phyloP scores from a whole-genome alignment of 1,140 invertebrate species.

The Cherax destructor region DNA sequence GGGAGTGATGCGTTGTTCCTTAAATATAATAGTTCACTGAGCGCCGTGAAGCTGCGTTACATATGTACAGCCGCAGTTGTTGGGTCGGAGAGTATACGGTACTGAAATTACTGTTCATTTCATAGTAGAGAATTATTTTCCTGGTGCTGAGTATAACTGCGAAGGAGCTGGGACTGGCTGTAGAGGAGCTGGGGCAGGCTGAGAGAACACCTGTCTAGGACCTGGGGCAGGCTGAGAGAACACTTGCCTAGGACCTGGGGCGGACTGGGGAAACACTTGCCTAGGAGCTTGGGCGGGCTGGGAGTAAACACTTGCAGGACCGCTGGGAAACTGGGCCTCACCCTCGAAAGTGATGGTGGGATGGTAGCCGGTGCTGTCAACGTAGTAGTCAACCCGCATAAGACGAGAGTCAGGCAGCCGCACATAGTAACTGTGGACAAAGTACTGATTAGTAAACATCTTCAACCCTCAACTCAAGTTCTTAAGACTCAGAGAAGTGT shows the following conservation, averaged over 20 bases:
- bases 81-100: too few species aligned
- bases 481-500: too few species aligned
- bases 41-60: too few species aligned
- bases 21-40: too few species aligned
- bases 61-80: too few species aligned
- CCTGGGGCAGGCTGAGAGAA: not conserved
- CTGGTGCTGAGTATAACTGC: not conserved
- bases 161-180: not conserved
- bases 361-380: constrained; percentile 18
- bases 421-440: constrained; percentile 13
- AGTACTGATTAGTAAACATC: too few species aligned
- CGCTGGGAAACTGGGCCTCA: constrained; percentile 21
- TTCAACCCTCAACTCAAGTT: not conserved
- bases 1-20: too few species aligned
- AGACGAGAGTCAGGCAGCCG: constrained; percentile 30
- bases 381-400: constrained; percentile 33
- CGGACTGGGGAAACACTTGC: not conserved
- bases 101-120: too few species aligned
- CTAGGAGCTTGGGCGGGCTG: not conserved
- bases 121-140: not conserved
- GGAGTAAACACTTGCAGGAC: not conserved
- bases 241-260: not conserved
- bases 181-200: not conserved
- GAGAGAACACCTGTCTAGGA: not conserved
- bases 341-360: constrained; percentile 29